phyloP scores from a whole-genome alignment of 2,113 vertebrate genomes.

The Anseranas semipalmata region DNA sequence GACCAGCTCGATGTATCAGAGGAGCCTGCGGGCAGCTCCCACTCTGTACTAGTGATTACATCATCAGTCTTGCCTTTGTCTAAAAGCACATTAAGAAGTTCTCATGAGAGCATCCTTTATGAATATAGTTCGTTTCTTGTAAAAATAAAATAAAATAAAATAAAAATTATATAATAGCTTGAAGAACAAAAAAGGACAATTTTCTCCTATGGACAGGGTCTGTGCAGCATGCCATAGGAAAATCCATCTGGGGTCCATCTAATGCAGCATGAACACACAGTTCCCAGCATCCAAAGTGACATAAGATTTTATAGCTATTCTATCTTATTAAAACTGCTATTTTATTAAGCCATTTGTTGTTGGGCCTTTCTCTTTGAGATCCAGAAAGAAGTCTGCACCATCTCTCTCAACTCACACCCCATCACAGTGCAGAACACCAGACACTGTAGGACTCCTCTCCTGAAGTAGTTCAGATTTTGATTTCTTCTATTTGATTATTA shows the following conservation, averaged over 20 bases:
- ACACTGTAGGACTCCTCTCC: not conserved
- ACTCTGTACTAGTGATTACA: rapidly evolving
- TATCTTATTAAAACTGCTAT: not conserved
- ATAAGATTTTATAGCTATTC: not conserved
- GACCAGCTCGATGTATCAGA: not conserved
- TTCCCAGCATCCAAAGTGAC: not conserved
- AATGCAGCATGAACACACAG: not conserved
- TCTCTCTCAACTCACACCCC: not conserved
- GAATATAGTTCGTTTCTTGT: not conserved
- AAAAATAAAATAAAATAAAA: not conserved
- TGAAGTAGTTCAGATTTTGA: not conserved
- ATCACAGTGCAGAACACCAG: not conserved
- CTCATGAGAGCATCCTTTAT: not conserved
- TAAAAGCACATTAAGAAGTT: not conserved
- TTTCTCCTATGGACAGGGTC: not conserved
- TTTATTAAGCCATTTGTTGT: not conserved
- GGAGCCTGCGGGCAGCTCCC: not conserved
- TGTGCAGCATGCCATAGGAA: not conserved
- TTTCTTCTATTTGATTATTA: not conserved
- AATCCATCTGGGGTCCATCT: not conserved
- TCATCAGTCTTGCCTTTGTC: not conserved
- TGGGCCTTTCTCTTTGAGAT: not conserved
- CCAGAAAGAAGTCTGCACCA: not conserved
- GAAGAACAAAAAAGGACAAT: not conserved
- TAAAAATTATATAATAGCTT: no score